Evolutionary conservation across 1,140 invertebrate species (phyloP), one percentile per base, ranked within the genome.

Genomic region (Solen grandis): DNA sequence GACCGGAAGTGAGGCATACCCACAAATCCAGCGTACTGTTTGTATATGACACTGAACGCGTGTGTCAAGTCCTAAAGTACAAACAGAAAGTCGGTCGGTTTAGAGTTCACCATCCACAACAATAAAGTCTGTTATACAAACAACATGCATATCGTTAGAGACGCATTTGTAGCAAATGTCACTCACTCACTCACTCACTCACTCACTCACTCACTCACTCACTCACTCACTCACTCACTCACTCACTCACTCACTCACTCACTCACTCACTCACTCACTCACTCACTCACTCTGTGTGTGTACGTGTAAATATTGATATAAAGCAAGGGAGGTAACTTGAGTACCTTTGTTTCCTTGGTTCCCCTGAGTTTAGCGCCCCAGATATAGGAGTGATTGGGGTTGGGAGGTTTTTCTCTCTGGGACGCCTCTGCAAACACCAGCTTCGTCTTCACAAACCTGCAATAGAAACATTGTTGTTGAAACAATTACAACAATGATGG

Each of bases 1-100:
- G 97, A 96, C 88, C 97, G 95, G 77, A 99, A 96, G 93, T 99
- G 98, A 77, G 97, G 96, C 0, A 97, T 94, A 2, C 98, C 98
- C 76, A 99, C 96, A 92, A 99, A 99, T 4, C 97, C 86, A 36
- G 84, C 81, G 90, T 98, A 99, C 92, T 98, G 96, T 1, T 95
- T 95, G 92, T 96, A 99, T 85, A 99, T 98, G 2, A 97, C 97
- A 16, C 94, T 96, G 88, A 98, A 99, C 0, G 97, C 97, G 63
- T 97, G 94, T 92, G 97, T 99, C 68, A 99, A 93, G 22, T 82
- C 82, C 90, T 91, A 84, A 13, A 85, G 70, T n/a, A n/a, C n/a
- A n/a, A n/a, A n/a, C n/a, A n/a, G n/a, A n/a, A n/a, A n/a, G n/a
- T n/a, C n/a, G n/a, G n/a, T n/a, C n/a, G n/a, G n/a, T n/a, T n/a